Evolutionary conservation across 2,888 invertebrate species (phyloP).

Genomic region (Pogonocherus hispidulus): DNA sequence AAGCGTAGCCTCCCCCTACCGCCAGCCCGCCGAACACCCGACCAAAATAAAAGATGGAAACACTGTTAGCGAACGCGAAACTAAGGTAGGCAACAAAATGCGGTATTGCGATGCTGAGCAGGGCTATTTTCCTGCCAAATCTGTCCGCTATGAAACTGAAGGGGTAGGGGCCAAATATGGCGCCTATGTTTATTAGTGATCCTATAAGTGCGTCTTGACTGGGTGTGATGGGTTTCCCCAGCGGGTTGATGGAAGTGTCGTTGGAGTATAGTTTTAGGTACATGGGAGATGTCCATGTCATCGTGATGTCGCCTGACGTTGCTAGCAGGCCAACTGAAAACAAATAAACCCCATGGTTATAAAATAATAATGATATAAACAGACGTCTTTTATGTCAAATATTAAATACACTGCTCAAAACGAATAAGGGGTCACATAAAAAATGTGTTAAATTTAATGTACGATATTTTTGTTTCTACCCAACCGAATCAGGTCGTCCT

Average conservation of each 20-base stretch:
- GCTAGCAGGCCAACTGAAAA: conserved; percentile 53
- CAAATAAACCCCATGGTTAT: too few relatives aligned
- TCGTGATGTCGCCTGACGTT: conserved; percentile 50
- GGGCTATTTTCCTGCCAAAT: conserved; percentile 77
- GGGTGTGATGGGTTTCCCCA: conserved; percentile 57
- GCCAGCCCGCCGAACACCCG: conserved; percentile 73
- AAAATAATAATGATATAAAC: too few relatives aligned
- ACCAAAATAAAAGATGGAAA: conserved; percentile 61
- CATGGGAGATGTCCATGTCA: conserved; percentile 57
- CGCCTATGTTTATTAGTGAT: conserved; percentile 68
- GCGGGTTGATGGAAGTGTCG: conserved; percentile 58
- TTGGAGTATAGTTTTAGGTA: conserved; percentile 52
- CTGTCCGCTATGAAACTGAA: conserved; percentile 77
- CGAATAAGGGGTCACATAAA: too few relatives aligned
- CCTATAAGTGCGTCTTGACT: conserved; percentile 71
- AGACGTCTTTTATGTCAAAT: too few relatives aligned
- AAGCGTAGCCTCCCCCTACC: conserved; percentile 79
- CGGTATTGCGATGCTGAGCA: conserved; percentile 69
- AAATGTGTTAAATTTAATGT: too few relatives aligned
- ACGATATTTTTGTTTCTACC: too few relatives aligned
- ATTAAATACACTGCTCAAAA: too few relatives aligned
- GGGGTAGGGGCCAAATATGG: conserved; percentile 75
- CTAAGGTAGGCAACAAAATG: conserved; percentile 48
- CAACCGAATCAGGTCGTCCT: too few relatives aligned
- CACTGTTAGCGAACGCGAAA: conserved; percentile 45